Evolutionary conservation across 2,113 vertebrate species (phyloP).

Genomic region (Oxygymnocypris stewartii): DNA sequence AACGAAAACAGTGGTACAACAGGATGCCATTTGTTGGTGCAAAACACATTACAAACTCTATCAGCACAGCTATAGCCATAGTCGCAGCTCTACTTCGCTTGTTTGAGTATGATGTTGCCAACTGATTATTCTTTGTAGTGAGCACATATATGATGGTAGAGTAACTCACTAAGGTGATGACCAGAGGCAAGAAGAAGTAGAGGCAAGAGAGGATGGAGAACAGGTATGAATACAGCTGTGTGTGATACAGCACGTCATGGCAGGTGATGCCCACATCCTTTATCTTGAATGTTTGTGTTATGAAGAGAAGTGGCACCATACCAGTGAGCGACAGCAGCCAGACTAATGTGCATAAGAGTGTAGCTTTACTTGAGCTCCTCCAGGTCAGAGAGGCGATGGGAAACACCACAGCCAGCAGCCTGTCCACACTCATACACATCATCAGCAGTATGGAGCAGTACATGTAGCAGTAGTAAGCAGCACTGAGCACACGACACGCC

Average conservation of each 20-base stretch:
- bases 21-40: conserved; percentile 88
- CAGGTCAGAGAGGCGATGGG: conserved; percentile 87
- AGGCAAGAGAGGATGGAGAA: conserved; percentile 83
- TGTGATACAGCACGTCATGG: conserved; percentile 77
- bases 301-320: conserved; percentile 80
- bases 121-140: conserved; percentile 53
- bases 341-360: conserved; percentile 73
- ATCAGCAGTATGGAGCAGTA: no score
- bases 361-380: conserved; percentile 79
- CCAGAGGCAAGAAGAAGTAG: conserved; percentile 86
- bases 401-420: conserved; percentile 87
- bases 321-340: conserved; percentile 83
- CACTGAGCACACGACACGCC: no score
- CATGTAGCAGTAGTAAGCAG: no score
- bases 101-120: conserved; percentile 60
- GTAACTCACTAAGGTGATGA: conserved; percentile 81
- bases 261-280: conserved; percentile 83
- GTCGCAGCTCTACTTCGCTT: conserved; percentile 81
- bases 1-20: conserved; percentile 82
- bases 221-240: conserved; percentile 74
- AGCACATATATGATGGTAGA: conserved; percentile 81
- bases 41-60: conserved; percentile 87
- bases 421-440: no score
- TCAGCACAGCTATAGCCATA: conserved; percentile 81
- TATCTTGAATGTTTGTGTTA: conserved; percentile 75